Evolutionary conservation across 2,888 invertebrate genomes (phyloP).

Genomic region (Ceratothoa steindachneri): DNA sequence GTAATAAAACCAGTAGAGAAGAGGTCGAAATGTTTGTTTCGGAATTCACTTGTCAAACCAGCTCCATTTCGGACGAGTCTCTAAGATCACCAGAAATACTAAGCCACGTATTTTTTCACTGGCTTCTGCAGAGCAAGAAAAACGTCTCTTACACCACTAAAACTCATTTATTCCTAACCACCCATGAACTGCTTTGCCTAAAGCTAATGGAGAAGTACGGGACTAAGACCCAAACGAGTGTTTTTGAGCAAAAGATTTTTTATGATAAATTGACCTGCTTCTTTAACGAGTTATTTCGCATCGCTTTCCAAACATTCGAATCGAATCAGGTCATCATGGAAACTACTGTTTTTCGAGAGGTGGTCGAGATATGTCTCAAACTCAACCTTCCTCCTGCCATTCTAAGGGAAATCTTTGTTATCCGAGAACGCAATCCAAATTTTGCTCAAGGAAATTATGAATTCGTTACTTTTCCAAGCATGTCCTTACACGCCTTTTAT

Average conservation of each 20-base stretch:
- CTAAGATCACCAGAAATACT: background rate
- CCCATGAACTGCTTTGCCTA: background rate
- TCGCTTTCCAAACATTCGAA: background rate
- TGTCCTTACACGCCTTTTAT: background rate
- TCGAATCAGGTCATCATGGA: background rate
- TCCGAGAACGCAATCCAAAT: background rate
- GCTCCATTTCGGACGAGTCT: background rate
- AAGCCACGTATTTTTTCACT: background rate
- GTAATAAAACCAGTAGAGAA: background rate
- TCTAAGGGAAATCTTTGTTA: background rate
- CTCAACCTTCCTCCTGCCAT: background rate
- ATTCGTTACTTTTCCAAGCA: background rate
- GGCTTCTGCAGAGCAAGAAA: background rate
- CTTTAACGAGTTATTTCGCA: background rate
- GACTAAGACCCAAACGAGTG: background rate
- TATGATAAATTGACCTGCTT: background rate
- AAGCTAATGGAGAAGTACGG: background rate
- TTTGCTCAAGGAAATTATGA: background rate
- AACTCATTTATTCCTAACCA: background rate
- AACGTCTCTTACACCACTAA: background rate
- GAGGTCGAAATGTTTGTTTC: slow-evolving; percentile 3
- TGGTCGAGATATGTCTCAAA: background rate
- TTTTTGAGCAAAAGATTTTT: slow-evolving; percentile 3
- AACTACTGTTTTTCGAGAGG: background rate
- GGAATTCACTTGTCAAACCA: background rate